Conservation (phyloP, 1,140 invertebrate genomes). For the Drosophila simulans region DNA sequence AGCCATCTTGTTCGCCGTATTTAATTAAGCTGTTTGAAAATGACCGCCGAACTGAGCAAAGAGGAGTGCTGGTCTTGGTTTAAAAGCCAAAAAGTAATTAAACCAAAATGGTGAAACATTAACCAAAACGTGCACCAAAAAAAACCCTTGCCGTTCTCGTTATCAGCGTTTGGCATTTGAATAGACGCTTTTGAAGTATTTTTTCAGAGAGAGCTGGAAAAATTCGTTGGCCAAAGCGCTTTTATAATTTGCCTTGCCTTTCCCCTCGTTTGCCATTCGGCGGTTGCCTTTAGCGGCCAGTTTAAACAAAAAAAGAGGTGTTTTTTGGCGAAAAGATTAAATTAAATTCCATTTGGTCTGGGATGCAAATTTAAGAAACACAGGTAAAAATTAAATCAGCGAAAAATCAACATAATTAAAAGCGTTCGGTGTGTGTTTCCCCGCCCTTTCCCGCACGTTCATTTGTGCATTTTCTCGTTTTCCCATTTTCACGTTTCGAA, state of each 20-base stretch:
- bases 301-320: constrained; percentile 35
- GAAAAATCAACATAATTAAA: constrained; percentile 80
- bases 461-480: constrained; percentile 25
- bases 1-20: constrained; percentile 13
- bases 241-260: constrained; percentile 49
- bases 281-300: constrained; percentile 30
- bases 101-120: constrained; percentile 76
- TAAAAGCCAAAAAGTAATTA: constrained; percentile 74
- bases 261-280: constrained; percentile 4
- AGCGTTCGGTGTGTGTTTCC: constrained; percentile 40
- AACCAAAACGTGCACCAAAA: constrained; percentile 61
- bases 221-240: constrained; percentile 46
- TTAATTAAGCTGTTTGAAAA: constrained; percentile 63
- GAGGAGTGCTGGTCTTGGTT: constrained; percentile 17
- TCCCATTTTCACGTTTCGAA: constrained; percentile 26
- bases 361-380: constrained; percentile 33
- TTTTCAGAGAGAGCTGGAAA: constrained; percentile 28
- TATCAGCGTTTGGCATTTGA: constrained; percentile 46
- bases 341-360: constrained; percentile 75
- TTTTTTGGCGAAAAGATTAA: constrained; percentile 72
- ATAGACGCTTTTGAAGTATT: constrained; percentile 66
- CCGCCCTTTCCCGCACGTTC: constrained; percentile 20
- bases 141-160: constrained; percentile 13
- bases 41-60: constrained; percentile 15
- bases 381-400: constrained; percentile 70